phyloP scores from a whole-genome alignment of 2,888 invertebrate species.

The Chrysopilus asiliformis region DNA sequence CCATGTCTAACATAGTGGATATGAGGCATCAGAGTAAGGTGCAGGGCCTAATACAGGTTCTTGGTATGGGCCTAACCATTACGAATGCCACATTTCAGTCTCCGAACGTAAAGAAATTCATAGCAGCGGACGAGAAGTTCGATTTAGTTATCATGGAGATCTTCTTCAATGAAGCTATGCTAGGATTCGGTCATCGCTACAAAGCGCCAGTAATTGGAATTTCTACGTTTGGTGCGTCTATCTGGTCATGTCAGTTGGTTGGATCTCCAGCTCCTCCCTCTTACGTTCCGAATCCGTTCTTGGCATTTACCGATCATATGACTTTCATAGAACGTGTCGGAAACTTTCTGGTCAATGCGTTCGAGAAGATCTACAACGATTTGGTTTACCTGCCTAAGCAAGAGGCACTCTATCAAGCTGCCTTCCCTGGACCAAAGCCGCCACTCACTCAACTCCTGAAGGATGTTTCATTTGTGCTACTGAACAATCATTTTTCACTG shows the following conservation, averaged over 20 bases:
- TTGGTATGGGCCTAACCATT: constrained; percentile 20
- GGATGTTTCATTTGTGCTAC: constrained; percentile 25
- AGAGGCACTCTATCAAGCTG: constrained; percentile 21
- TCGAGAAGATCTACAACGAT: constrained; percentile 20
- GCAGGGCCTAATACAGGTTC: constrained; percentile 2
- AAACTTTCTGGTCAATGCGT: constrained; percentile 24
- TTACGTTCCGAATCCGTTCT: constrained; percentile 25
- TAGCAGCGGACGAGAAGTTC: constrained; percentile 8
- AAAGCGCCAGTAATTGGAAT: constrained; percentile 28
- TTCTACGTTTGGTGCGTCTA: constrained; percentile 25
- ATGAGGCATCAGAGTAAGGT: background rate
- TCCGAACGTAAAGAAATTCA: constrained; percentile 18
- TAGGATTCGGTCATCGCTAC: constrained; percentile 28
- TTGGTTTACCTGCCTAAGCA: constrained; percentile 26
- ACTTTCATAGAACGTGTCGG: constrained; percentile 25
- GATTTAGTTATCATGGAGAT: constrained; percentile 32
- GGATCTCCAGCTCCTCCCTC: constrained; percentile 30
- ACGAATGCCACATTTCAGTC: constrained; percentile 21
- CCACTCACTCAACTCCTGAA: constrained; percentile 20
- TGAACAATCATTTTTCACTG: constrained; percentile 31
- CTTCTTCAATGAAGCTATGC: constrained; percentile 31
- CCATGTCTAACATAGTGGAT: background rate
- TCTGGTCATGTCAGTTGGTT: constrained; percentile 15
- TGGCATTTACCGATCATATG: constrained; percentile 30
- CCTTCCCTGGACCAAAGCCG: constrained; percentile 22